Evolutionary conservation across 23 tunicate genomes (phyloP).

Genomic region (Oikopleura albicans): DNA sequence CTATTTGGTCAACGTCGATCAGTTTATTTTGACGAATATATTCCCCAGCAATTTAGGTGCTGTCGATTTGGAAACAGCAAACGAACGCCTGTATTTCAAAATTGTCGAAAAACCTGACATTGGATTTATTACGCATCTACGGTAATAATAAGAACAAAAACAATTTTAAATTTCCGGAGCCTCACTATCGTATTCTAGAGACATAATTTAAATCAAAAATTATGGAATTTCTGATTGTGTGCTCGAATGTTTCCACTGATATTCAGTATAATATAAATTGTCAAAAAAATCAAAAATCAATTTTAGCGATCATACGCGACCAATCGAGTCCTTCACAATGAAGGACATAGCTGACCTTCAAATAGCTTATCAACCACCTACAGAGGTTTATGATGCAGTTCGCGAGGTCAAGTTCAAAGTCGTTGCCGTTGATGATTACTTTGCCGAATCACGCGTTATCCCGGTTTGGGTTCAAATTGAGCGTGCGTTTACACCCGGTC

Average conservation of each 20-base stretch:
- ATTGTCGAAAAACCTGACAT: constrained; percentile 6
- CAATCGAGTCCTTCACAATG: not conserved
- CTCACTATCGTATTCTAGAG: too few species aligned
- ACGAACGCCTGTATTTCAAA: not conserved
- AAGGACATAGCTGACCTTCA: not conserved
- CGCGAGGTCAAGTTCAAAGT: not conserved
- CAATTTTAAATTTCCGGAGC: too few species aligned
- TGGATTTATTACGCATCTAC: not conserved
- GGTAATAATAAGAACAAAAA: too few species aligned
- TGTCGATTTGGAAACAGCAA: not conserved
- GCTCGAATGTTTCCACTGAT: too few species aligned
- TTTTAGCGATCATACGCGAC: constrained; percentile 1
- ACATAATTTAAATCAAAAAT: too few species aligned
- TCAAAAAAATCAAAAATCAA: too few species aligned
- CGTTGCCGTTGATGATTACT: not conserved
- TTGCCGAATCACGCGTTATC: not conserved
- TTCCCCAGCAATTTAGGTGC: not conserved
- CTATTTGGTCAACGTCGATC: not conserved
- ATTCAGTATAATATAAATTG: too few species aligned
- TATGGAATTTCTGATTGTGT: too few species aligned
- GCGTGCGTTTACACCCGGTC: not conserved
- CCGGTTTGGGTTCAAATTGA: constrained; percentile 12
- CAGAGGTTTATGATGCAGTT: not conserved
- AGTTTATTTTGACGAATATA: not conserved
- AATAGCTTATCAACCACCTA: not conserved